Conservation (phyloP, 1,140 invertebrate species). For the Trypoxylus dichotomus region DNA sequence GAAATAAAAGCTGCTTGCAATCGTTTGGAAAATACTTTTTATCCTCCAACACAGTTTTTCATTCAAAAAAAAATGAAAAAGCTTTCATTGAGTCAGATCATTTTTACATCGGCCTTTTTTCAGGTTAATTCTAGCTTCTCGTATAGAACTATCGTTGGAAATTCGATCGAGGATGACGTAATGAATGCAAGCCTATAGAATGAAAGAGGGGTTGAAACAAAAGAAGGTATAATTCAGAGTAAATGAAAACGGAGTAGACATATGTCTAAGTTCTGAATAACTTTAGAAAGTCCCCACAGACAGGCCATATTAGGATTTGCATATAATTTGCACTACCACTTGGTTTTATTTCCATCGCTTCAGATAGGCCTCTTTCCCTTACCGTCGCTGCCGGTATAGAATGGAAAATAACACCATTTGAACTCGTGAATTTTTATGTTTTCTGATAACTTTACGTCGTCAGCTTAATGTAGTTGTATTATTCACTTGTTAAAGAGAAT, state of each 20-base stretch:
- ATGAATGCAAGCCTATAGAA: background rate
- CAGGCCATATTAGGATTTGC: background rate
- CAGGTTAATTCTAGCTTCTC: too few relatives aligned
- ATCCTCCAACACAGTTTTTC: too few relatives aligned
- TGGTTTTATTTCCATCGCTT: background rate
- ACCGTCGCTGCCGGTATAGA: background rate
- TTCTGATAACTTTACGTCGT: background rate
- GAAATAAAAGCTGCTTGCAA: background rate
- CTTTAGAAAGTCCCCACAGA: background rate
- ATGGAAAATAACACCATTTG: background rate
- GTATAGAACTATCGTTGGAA: too few relatives aligned
- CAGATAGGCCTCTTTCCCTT: background rate
- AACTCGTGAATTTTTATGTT: background rate
- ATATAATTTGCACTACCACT: background rate
- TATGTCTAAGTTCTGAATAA: background rate
- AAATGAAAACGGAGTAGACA: background rate
- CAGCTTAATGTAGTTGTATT: background rate
- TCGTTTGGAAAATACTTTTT: background rate
- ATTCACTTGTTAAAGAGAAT: background rate
- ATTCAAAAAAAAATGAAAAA: too few relatives aligned
- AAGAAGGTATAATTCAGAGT: background rate
- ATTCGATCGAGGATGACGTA: background rate
- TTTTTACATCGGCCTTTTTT: too few relatives aligned
- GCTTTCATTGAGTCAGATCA: too few relatives aligned
- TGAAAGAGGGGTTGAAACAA: background rate